Percentiles rank a stretch among this genome's conserved stretches.
Evolutionary conservation across 2,797 vertebrate genomes (phyloP).

Genomic region (Chelon auratus): DNA sequence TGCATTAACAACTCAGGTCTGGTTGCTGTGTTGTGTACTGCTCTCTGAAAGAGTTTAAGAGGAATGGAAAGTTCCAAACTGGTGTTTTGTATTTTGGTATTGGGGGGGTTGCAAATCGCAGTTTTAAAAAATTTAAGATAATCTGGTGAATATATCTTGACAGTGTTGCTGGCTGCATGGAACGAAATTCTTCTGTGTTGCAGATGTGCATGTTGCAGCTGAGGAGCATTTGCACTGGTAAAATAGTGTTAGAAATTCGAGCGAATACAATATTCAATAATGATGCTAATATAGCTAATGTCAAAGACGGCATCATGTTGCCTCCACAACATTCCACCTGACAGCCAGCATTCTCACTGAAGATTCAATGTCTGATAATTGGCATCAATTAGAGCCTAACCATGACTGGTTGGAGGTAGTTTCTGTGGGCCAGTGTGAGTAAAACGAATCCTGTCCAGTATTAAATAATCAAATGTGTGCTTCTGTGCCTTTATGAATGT

Average conservation of each 20-base stretch:
- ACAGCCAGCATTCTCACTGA: conserved; percentile 21
- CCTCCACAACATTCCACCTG: conserved; percentile 35
- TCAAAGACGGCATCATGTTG: conserved; percentile 55
- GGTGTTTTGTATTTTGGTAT: too few relatives aligned
- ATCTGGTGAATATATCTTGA: background rate
- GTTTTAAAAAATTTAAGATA: background rate
- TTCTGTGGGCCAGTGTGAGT: background rate
- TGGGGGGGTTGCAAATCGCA: too few relatives aligned
- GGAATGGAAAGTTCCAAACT: too few relatives aligned
- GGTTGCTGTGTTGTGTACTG: too few relatives aligned
- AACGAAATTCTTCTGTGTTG: background rate
- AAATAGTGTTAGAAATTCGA: conserved; percentile 49
- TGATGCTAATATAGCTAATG: conserved; percentile 33
- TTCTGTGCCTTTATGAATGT: background rate
- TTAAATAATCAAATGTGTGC: background rate
- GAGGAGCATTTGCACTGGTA: background rate
- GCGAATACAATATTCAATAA: conserved; percentile 15
- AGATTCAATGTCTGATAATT: conserved; percentile 30
- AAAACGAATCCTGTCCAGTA: background rate
- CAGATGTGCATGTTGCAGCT: background rate
- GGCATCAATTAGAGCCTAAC: conserved; percentile 8
- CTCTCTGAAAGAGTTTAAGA: too few relatives aligned
- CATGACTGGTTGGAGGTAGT: background rate
- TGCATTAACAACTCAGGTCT: too few relatives aligned
- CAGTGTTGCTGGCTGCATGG: background rate